Percentiles rank a stretch among this genome's conserved stretches.
Conservation (phyloP, 2,888 invertebrate species). For the Epicampocera succincta region DNA sequence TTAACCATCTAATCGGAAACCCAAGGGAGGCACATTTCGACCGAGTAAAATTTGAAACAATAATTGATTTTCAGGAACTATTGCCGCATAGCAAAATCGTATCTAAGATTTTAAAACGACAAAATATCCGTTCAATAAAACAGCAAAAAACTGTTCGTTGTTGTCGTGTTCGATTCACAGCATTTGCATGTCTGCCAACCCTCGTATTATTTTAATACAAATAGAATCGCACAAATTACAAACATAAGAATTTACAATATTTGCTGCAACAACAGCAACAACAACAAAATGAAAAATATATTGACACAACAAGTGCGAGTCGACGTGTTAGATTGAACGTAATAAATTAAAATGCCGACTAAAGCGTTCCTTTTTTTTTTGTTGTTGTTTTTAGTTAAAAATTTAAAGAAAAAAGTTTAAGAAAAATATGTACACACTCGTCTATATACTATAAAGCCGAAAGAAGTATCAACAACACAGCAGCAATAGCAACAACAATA, state of each 20-base stretch:
- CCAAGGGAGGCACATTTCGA: too few species aligned
- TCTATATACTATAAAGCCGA: slow-evolving; percentile 64
- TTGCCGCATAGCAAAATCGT: too few species aligned
- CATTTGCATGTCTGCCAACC: not conserved
- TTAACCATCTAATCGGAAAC: too few species aligned
- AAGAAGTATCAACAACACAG: slow-evolving; percentile 30
- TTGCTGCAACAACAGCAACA: slow-evolving; percentile 37
- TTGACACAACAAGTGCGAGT: slow-evolving; percentile 78
- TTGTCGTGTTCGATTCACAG: too few species aligned
- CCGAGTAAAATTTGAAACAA: too few species aligned
- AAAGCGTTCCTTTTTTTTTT: too few species aligned
- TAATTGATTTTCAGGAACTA: too few species aligned
- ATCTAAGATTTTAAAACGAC: too few species aligned
- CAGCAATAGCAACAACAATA: slow-evolving; percentile 20
- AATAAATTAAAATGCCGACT: slow-evolving; percentile 80
- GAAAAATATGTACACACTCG: slow-evolving; percentile 74
- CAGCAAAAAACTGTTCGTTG: too few species aligned
- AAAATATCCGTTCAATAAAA: too few species aligned
- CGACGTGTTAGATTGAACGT: slow-evolving; percentile 80
- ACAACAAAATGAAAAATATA: slow-evolving; percentile 55
- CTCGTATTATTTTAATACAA: slow-evolving; percentile 18
- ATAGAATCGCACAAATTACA: not conserved
- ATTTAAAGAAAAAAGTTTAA: slow-evolving; percentile 53
- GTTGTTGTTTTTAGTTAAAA: slow-evolving; percentile 24
- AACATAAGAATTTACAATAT: slow-evolving; percentile 18